phyloP scores from a whole-genome alignment of 2,797 vertebrate genomes.

The Poecilia picta region DNA sequence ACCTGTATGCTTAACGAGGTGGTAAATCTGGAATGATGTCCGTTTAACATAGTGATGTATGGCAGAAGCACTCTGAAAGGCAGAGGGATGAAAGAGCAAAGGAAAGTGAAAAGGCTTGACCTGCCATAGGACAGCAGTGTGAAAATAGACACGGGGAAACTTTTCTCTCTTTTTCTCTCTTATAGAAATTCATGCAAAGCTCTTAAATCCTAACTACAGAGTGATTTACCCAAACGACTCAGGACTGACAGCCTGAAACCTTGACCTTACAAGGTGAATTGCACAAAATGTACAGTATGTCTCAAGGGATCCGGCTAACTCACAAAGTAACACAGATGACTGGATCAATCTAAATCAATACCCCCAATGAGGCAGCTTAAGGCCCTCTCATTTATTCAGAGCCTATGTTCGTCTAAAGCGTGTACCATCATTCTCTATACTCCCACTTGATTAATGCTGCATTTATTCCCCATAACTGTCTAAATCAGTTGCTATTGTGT shows the following conservation, averaged over 20 bases:
- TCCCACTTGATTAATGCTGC: slow-evolving; percentile 34
- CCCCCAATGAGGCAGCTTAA: slow-evolving; percentile 48
- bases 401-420: slow-evolving; percentile 27
- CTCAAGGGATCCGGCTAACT: slow-evolving; percentile 27
- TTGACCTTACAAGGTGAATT: slow-evolving; percentile 56
- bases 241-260: slow-evolving; percentile 31
- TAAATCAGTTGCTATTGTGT: slow-evolving; percentile 46
- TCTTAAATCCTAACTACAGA: slow-evolving; percentile 1
- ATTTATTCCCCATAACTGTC: slow-evolving; percentile 13
- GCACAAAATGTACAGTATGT: slow-evolving; percentile 16
- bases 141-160: slow-evolving; percentile 18
- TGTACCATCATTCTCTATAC: slow-evolving; percentile 28
- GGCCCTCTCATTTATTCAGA: slow-evolving; percentile 24
- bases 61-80: slow-evolving; percentile 7
- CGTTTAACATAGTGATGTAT: slow-evolving; percentile 26
- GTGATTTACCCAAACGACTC: slow-evolving; percentile 34
- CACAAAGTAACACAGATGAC: slow-evolving; percentile 51
- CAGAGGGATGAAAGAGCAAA: background rate
- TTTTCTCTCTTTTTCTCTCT: slow-evolving; percentile 13
- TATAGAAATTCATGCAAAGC: slow-evolving; percentile 5
- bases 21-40: slow-evolving; percentile 45
- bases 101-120: background rate
- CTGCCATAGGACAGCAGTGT: background rate
- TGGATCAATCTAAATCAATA: slow-evolving; percentile 67
- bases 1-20: slow-evolving; percentile 57